Evolutionary conservation across 2,888 invertebrate genomes (phyloP), one percentile per base, ranked within the genome.

Genomic region (Bibio marci): DNA sequence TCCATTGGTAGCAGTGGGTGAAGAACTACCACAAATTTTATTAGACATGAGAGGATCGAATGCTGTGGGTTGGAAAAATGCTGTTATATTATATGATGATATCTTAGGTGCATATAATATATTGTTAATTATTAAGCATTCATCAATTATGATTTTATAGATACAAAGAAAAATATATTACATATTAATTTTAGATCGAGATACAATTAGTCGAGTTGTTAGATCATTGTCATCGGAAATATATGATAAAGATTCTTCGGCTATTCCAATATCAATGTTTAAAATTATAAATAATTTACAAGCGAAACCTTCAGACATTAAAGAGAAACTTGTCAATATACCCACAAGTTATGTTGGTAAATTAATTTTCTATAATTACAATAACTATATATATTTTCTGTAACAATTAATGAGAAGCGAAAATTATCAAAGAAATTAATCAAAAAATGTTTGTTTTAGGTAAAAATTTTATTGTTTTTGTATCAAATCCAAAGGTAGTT

Each of bases 1-100:
- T 39, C 83, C 86, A 0, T 62, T 77, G 39, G 62, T 78, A n/a
- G 64, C 66, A 2, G 62, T 66, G 30, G 80, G 81, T 0, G 70
- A 79, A 43, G 86, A 86, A 57, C 55, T 86, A 43, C 73, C 86
- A 0, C 87, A 87, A 58, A 56, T 87, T 14, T 57, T 86, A 7
- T 62, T 85, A 2, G 87, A 88, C 56, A 63, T 85, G 41, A 68
- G 81, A 49, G 71, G 73, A 5, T 65, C 67, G 30, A 64, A 67
- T 35, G 66, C 72, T 1, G 68, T 83, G 7, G 64, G 70, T 32
- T 86, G 85, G 85, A 75, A 74, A 49, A 71, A 76, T 1, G 72
- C 76, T 12, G 68, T 76, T 30, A 62, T 86, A 30, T 58, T 87
- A 18, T 76, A 80, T 48, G 86, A 87, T 52, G 67, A 73, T 42